Percentiles rank a stretch among this genome's conserved stretches.
Evolutionary conservation across 2,797 vertebrate genomes (phyloP).

Genomic region (Melanotaenia trifasciata): DNA sequence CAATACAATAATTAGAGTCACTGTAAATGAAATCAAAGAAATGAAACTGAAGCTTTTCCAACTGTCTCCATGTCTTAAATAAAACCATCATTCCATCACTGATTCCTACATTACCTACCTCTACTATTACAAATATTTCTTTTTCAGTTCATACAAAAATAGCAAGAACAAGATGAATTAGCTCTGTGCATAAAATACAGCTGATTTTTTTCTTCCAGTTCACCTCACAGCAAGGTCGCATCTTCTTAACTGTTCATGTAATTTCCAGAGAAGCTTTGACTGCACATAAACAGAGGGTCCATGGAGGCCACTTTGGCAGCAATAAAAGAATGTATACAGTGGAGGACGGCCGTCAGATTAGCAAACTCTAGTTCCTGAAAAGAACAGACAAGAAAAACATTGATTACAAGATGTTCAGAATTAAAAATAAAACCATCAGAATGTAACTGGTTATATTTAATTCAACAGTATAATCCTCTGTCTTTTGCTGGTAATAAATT

Average conservation of each 20-base stretch:
- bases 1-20: neutral
- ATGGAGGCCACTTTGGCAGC: conserved; percentile 94
- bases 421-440: neutral
- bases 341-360: conserved; percentile 91
- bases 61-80: conserved; percentile 3
- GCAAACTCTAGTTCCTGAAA: conserved; percentile 93
- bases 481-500: too few species aligned
- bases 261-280: conserved; percentile 87
- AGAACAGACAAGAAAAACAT: conserved; percentile 9
- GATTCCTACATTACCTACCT: conserved; percentile 28
- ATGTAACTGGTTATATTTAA: too few species aligned
- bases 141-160: conserved; percentile 86
- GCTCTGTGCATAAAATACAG: conserved; percentile 84
- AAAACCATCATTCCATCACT: conserved; percentile 11
- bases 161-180: conserved; percentile 79
- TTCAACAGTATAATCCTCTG: too few species aligned
- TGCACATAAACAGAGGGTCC: conserved; percentile 91
- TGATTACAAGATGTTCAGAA: neutral
- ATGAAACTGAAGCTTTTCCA: conserved; percentile 13
- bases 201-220: conserved; percentile 79
- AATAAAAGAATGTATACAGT: conserved; percentile 94
- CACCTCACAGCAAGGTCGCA: conserved; percentile 47
- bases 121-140: conserved; percentile 48
- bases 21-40: neutral
- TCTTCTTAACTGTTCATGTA: conserved; percentile 84